A percentile compares a stretch with the other conserved stretches of the same genome.
Conservation (phyloP, 37 sponge, comb jelly and placozoan species). For the Bolinopsis microptera region DNA sequence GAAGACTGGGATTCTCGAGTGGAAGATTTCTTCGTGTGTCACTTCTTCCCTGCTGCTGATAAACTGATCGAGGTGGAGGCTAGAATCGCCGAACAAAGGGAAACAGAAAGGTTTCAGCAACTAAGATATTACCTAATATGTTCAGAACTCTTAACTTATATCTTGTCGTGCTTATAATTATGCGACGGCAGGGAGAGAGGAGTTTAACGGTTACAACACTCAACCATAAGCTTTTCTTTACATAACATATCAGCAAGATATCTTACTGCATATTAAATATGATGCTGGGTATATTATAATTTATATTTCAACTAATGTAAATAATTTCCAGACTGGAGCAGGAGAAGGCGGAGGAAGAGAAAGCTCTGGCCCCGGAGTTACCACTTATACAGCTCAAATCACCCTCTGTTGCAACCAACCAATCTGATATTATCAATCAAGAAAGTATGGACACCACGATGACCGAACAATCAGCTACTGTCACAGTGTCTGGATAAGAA, state of each 20-base stretch:
- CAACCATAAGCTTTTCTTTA: too few relatives aligned
- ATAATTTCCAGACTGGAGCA: neutral
- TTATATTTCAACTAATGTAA: too few relatives aligned
- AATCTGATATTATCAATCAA: neutral
- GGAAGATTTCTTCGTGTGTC: constrained; percentile 52
- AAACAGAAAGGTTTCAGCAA: neutral
- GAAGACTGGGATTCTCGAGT: constrained; percentile 46
- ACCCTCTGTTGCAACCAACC: neutral
- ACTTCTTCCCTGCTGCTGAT: constrained; percentile 58
- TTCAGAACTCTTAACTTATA: neutral
- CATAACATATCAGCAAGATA: too few relatives aligned
- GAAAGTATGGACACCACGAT: neutral
- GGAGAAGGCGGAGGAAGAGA: constrained; percentile 1
- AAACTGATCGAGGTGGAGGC: constrained; percentile 18
- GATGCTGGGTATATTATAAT: too few relatives aligned
- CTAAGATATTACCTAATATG: neutral
- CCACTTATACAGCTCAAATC: neutral
- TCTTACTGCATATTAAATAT: too few relatives aligned
- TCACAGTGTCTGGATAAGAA: neutral
- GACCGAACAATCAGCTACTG: neutral
- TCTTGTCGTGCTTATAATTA: neutral
- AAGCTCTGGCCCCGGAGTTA: neutral
- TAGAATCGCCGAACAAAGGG: neutral
- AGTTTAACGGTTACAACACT: too few relatives aligned
- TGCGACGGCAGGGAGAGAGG: too few relatives aligned